A percentile compares a stretch with the other conserved stretches of the same genome.
Evolutionary conservation across 2,888 invertebrate genomes (phyloP).

Genomic region (Zygogramma bicolorata): DNA sequence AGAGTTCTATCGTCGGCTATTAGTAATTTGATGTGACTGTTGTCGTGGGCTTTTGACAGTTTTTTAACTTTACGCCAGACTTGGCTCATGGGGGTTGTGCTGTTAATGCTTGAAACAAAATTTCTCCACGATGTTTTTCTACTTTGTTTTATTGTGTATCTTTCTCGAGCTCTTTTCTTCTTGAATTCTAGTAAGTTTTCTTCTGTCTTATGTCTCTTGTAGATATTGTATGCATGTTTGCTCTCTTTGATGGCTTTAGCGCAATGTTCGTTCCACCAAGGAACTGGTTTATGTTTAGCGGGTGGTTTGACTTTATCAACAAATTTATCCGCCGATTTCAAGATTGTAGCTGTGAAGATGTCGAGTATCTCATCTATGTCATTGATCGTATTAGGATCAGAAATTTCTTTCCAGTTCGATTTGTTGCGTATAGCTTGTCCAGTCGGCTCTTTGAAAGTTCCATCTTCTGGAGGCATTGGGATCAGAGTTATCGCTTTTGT

Average conservation of each 20-base stretch:
- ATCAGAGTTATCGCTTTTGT: constrained; percentile 4
- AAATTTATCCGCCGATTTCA: background rate
- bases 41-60: constrained; percentile 1
- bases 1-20: background rate
- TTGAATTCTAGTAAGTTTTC: constrained; percentile 18
- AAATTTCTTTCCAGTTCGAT: constrained; percentile 2
- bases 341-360: background rate
- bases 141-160: constrained; percentile 5
- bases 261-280: constrained; percentile 12
- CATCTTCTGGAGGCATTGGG: background rate
- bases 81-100: constrained; percentile 13
- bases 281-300: constrained; percentile 13
- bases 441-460: background rate
- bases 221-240: constrained; percentile 13
- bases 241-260: constrained; percentile 10
- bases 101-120: constrained; percentile 7
- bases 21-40: background rate
- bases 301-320: background rate
- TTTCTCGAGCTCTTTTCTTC: background rate
- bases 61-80: constrained; percentile 6
- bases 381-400: constrained; percentile 5
- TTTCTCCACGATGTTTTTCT: background rate
- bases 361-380: constrained; percentile 7
- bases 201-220: constrained; percentile 14
- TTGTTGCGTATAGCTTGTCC: background rate